Percentiles rank a stretch among this genome's conserved stretches.
Conservation (phyloP, 2,797 vertebrate genomes). For the Eremophila alpestris region DNA sequence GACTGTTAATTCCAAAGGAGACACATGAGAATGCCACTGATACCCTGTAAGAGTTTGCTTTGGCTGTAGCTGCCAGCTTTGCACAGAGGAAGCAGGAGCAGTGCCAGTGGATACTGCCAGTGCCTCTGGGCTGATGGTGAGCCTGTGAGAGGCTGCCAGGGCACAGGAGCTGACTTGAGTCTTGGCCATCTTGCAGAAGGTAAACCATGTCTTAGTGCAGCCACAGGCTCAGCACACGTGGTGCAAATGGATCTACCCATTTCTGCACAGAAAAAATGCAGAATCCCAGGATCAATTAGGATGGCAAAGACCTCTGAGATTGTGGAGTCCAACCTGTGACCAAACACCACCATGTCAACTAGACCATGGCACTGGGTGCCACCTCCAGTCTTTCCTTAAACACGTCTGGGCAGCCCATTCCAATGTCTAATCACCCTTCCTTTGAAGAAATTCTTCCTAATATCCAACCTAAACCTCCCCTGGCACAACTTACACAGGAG, state of each 20-base stretch:
- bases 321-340: neutral
- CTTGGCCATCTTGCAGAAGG: neutral
- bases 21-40: neutral
- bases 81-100: neutral
- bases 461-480: neutral
- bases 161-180: neutral
- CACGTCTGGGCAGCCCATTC: neutral
- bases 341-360: neutral
- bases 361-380: neutral
- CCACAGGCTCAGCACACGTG: rapidly evolving
- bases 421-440: neutral
- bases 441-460: neutral
- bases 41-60: neutral
- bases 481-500: neutral
- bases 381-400: neutral
- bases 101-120: neutral
- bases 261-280: neutral
- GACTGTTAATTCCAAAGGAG: neutral
- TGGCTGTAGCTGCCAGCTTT: neutral
- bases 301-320: neutral
- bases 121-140: neutral
- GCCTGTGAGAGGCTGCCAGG: neutral
- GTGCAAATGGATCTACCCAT: neutral
- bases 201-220: neutral
- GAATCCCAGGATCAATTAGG: neutral